Base-by-base conservation (phyloP, 1,140 invertebrate species). In the Cherax destructor region DNA sequence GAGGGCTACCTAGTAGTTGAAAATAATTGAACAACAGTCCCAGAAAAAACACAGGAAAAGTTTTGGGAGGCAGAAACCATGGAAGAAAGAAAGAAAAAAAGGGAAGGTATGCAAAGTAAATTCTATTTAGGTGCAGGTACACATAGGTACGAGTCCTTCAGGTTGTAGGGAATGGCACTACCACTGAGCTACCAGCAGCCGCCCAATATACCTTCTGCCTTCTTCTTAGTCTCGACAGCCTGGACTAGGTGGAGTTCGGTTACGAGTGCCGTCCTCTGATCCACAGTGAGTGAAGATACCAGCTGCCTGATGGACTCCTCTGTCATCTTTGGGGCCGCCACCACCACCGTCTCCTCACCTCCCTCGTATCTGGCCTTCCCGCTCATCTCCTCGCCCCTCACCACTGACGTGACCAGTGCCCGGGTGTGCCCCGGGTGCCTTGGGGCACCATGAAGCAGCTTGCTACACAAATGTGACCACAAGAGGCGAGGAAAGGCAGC, bases 131-230 rank as follows among this genome's bases (percentile, higher is more conserved):
- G 30, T 41, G 2, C 18, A 65, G 4, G 18, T 4, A 65, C 16
- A 65, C 16, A 65, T 16, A 65, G 6, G 11, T 18, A 65, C n/a
- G n/a, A n/a, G n/a, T n/a, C n/a, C n/a, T n/a, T n/a, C 30, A 41
- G 30, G 30, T 41, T 41, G 30, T 41, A 41, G 30, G 30, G 30
- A 41, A 41, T 0, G 0, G 30, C 30, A 41, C 30, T 41, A 41
- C 30, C 30, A 41, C 30, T 41, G 30, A 41, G 30, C 30, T 41
- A 41, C 30, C 30, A 65, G 18, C 18, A 10, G 16, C 5, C 18
- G 11, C 9, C 61, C 13, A 1, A 65, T 16, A 65, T 78, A 86
- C 85, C 85, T 86, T 86, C 85, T 9, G 85, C 85, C 50, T 86
- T 78, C 41, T 78, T 86, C 85, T 59, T 77, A 5, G 24, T 74